These are phyloP conservation scores for Platycheirus rosarum DNA, from an alignment of 2,888 invertebrate genomes.

Conservation along the genomic window DNA sequence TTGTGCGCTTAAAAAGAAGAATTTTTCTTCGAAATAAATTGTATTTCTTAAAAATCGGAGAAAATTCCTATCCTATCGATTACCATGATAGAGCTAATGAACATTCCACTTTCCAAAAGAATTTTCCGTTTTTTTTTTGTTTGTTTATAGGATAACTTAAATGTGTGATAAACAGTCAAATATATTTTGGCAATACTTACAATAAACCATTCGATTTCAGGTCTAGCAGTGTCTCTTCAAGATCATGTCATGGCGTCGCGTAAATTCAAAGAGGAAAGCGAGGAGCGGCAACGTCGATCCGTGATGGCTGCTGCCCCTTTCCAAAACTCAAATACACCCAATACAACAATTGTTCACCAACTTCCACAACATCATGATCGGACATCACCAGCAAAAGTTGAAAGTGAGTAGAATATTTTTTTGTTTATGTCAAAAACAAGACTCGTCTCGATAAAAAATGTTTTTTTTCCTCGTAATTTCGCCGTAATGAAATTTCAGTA, in stretches of 20 bases:
- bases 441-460: neutral
- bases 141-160: too few relatives aligned
- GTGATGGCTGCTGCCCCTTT: slow-evolving; percentile 77
- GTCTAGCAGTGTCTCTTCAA: slow-evolving; percentile 92
- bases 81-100: too few relatives aligned
- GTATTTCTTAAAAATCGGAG: too few relatives aligned
- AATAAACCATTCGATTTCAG: slow-evolving; percentile 82
- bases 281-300: slow-evolving; percentile 81
- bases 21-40: too few relatives aligned
- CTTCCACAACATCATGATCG: slow-evolving; percentile 47
- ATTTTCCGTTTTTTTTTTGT: too few relatives aligned
- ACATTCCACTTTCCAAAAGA: too few relatives aligned
- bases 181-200: too few relatives aligned
- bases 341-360: slow-evolving; percentile 75
- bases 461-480: neutral
- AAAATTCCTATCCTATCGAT: too few relatives aligned
- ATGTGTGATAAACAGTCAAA: too few relatives aligned
- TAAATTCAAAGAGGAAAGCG: slow-evolving; percentile 84
- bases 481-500: slow-evolving; percentile 75
- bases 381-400: slow-evolving; percentile 79
- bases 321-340: slow-evolving; percentile 49
- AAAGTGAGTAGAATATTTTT: slow-evolving; percentile 77
- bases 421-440: neutral
- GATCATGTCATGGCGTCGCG: slow-evolving; percentile 89
- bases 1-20: too few relatives aligned